A percentile compares a stretch with the other conserved stretches of the same genome.
phyloP scores from a whole-genome alignment of 2,888 invertebrate species.

The Aphodius sticticus region DNA sequence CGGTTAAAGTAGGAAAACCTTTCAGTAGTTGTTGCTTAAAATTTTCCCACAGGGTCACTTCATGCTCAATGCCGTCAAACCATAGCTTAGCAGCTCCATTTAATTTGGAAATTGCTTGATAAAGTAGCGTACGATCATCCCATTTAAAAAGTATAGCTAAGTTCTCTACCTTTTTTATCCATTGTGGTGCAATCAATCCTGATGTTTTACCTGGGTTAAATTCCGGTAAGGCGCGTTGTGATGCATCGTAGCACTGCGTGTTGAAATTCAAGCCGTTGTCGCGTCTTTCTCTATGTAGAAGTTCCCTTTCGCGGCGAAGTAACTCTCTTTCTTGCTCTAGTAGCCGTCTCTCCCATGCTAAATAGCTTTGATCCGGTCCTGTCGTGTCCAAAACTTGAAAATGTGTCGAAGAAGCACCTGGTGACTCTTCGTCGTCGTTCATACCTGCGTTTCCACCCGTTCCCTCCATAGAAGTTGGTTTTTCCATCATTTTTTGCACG shows the following conservation, averaged over 20 bases:
- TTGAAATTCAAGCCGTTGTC: background rate
- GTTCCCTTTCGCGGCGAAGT: background rate
- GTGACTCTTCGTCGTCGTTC: background rate
- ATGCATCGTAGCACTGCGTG: conserved; percentile 4
- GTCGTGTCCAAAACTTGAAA: background rate
- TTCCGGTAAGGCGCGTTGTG: conserved; percentile 24
- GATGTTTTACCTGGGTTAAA: conserved; percentile 23
- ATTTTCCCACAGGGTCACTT: conserved; percentile 25
- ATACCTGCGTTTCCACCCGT: background rate
- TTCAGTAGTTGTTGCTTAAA: conserved; percentile 16
- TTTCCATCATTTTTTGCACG: background rate
- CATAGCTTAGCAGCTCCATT: conserved; percentile 41
- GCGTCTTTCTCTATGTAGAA: conserved; percentile 8
- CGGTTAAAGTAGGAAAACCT: conserved; percentile 25
- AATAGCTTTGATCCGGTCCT: conserved; percentile 15
- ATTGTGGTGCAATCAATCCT: conserved; percentile 38
- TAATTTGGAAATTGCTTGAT: conserved; percentile 43
- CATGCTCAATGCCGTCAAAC: conserved; percentile 35
- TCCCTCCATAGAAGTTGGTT: background rate
- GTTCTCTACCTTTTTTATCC: conserved; percentile 41
- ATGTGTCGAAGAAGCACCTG: conserved; percentile 19
- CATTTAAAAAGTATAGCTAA: conserved; percentile 40
- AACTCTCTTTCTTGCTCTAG: conserved; percentile 12
- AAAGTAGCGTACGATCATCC: conserved; percentile 41
- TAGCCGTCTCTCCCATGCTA: background rate